Base-by-base conservation (phyloP, 2,113 vertebrate genomes). In the Phodopus roborovskii region DNA sequence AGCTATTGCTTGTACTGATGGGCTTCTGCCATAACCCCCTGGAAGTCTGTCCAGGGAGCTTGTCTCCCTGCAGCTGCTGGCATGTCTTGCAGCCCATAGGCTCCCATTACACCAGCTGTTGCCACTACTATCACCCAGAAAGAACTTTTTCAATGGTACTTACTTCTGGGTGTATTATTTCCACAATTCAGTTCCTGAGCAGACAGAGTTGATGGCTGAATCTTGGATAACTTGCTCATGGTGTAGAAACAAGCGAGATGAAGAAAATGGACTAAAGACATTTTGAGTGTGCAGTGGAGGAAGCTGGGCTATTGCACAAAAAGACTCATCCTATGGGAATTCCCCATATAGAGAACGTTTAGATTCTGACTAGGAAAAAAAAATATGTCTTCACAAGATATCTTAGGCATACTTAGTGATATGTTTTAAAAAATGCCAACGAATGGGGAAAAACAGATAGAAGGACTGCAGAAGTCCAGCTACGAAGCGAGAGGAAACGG, bases 371-470 rank as follows among this genome's bases (percentile, higher is more conserved):
- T 50, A 87, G 48, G 85, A 86, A 45, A 71, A 64, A 26, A 60
- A 17, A 2, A 28, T 8, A 58, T 92, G 33, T 86, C 33, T 50
- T 86, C 42, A 73, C 42, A 83, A 89, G 42, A 45, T 68, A 88
- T 33, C 39, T 75, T 87, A 77, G 15, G 28, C 68, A 45, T 22
- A 58, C 6, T 48, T 74, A 48, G 60, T 90, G 22, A 42, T 71
- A 42, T 9, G 7, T 33, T 50, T 81, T 24, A 71, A 50, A 75
- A 88, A 42, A 71, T 58, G 15, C 33, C 90, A 50, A 68, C 45
- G 92, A 73, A 93, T 77, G 53, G 73, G 15, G 64, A 77, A 88
- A 94, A 92, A 39, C 30, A 39, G 78, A 28, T 53, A 33, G 6
- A 71, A 87, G 77, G 30, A 50, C 26, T 39, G 45, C 36, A 50